Percentiles rank a stretch among this genome's conserved stretches.
Evolutionary conservation across 2,797 vertebrate species (phyloP).

Genomic region (Chaenodraco wilsoni): DNA sequence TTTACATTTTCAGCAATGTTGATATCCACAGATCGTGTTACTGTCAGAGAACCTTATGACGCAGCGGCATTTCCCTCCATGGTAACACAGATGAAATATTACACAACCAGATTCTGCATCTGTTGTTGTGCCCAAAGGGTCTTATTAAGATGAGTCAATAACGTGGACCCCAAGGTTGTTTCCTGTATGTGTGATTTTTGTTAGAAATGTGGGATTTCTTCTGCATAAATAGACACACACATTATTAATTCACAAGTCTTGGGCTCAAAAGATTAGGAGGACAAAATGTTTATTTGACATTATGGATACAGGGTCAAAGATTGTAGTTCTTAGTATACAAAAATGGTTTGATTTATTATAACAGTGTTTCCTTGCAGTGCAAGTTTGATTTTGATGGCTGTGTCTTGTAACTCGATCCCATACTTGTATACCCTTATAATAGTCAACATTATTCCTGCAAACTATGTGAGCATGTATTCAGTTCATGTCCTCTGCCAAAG

Average conservation of each 20-base stretch:
- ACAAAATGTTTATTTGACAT: not conserved
- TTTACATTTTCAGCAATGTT: constrained; percentile 16
- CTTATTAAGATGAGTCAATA: constrained; percentile 21
- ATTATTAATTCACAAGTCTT: not conserved
- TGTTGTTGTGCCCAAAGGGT: constrained; percentile 12
- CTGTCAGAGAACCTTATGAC: constrained; percentile 14
- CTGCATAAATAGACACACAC: not conserved
- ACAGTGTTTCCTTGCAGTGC: not conserved
- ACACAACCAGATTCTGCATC: constrained; percentile 12
- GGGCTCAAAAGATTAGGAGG: not conserved
- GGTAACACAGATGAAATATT: constrained; percentile 6
- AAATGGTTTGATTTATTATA: not conserved
- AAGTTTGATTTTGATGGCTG: not conserved
- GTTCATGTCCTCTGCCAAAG: not conserved
- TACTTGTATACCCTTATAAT: not conserved
- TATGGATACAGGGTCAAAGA: not conserved
- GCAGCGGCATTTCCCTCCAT: not conserved
- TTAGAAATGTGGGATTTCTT: not conserved
- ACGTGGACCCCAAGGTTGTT: not conserved
- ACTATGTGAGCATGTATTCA: not conserved
- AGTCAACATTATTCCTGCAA: not conserved
- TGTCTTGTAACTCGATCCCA: not conserved
- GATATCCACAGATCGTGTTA: constrained; percentile 11
- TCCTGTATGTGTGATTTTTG: not conserved
- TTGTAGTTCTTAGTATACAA: not conserved